Conservation (phyloP, 2,797 vertebrate species). For the Chromobotia macracanthus region DNA sequence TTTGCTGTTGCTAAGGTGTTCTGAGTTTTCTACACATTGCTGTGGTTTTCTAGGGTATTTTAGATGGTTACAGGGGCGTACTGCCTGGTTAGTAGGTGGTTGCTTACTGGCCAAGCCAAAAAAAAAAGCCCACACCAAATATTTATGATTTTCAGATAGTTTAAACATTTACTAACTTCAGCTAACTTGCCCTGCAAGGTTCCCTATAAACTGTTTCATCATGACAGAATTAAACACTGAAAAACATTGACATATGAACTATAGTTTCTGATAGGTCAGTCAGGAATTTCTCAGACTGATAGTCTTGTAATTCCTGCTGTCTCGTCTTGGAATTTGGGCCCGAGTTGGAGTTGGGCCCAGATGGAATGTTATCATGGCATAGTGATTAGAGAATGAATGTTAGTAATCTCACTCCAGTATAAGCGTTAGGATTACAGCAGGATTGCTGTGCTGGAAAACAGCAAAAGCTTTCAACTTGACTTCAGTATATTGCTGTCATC, state of each 20-base stretch:
- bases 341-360: slow-evolving; percentile 56
- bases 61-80: neutral
- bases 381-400: slow-evolving; percentile 71
- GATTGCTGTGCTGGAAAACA: slow-evolving; percentile 62
- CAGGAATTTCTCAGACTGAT: slow-evolving; percentile 4
- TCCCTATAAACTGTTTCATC: too few species aligned
- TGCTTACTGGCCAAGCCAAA: neutral
- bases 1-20: neutral
- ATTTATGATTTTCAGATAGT: too few species aligned
- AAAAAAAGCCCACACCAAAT: too few species aligned
- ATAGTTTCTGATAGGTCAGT: too few species aligned
- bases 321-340: slow-evolving; percentile 52
- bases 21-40: neutral
- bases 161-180: too few species aligned
- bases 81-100: neutral
- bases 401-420: slow-evolving; percentile 72
- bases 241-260: too few species aligned
- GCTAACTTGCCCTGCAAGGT: too few species aligned
- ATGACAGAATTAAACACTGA: too few species aligned
- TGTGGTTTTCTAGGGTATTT: neutral
- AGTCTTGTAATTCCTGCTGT: slow-evolving; percentile 40
- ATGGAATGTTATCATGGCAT: slow-evolving; percentile 66
- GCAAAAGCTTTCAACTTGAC: slow-evolving; percentile 56
- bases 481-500: slow-evolving; percentile 66
- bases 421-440: slow-evolving; percentile 70